phyloP scores from a whole-genome alignment of 1,140 invertebrate species.

The Leptinotarsa texana region DNA sequence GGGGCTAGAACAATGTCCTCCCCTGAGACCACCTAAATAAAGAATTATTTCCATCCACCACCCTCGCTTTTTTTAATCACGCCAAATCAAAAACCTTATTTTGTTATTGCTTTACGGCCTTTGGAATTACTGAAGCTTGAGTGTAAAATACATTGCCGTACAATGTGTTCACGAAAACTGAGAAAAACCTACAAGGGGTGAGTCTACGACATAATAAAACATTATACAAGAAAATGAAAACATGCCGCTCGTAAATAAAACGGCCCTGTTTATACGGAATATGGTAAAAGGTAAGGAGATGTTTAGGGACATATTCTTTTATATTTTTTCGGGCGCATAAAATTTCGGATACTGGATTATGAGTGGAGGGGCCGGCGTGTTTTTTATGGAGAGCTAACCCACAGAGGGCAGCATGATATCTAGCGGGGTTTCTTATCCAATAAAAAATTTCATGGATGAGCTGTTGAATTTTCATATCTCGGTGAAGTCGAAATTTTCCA shows the following conservation, averaged over 20 bases:
- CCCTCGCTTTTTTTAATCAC: constrained; percentile 52
- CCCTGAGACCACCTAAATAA: constrained; percentile 41
- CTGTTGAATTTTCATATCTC: not conserved
- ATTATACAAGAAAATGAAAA: constrained; percentile 37
- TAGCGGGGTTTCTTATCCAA: not conserved
- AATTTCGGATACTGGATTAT: constrained; percentile 18
- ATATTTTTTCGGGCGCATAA: constrained; percentile 21
- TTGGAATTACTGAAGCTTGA: constrained; percentile 39
- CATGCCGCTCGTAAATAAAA: constrained; percentile 39
- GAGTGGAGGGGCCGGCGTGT: not conserved
- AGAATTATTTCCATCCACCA: constrained; percentile 44
- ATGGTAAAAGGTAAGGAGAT: constrained; percentile 24
- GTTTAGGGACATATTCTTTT: constrained; percentile 28
- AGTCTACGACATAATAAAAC: constrained; percentile 35
- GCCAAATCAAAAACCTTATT: constrained; percentile 52
- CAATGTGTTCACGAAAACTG: constrained; percentile 28
- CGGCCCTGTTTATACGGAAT: constrained; percentile 32
- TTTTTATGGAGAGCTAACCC: constrained; percentile 16
- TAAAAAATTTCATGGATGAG: not conserved
- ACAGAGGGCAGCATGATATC: not conserved
- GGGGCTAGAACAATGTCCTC: constrained; percentile 35
- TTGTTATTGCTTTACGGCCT: constrained; percentile 54
- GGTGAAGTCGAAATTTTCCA: too few species aligned
- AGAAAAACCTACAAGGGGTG: constrained; percentile 29
- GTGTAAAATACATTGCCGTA: constrained; percentile 32